Evolutionary conservation across 1,140 invertebrate genomes (phyloP).

Genomic region (Drosophila leontia): DNA sequence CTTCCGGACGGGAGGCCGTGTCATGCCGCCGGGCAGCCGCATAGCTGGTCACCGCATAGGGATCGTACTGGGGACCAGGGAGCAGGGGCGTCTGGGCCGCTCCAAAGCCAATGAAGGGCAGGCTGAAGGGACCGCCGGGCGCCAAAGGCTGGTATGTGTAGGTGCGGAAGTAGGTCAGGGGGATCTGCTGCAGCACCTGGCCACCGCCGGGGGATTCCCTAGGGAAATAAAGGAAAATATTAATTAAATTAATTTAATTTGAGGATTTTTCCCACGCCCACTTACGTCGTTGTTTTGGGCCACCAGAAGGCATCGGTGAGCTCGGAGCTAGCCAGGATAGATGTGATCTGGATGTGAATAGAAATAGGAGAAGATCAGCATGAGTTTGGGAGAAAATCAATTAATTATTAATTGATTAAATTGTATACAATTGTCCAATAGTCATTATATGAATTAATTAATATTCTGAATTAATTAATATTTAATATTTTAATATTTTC

Average conservation of each 20-base stretch:
- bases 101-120: conserved; percentile 69
- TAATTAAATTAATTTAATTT: too few species aligned
- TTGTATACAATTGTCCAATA: too few species aligned
- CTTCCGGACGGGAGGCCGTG: conserved; percentile 30
- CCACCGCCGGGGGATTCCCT: conserved; percentile 61
- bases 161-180: conserved; percentile 80
- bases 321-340: background rate
- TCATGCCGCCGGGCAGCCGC: conserved; percentile 67
- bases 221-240: background rate
- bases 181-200: conserved; percentile 74
- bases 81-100: conserved; percentile 68
- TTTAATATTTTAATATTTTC: background rate
- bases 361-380: background rate
- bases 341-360: conserved; percentile 34
- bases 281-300: conserved; percentile 73
- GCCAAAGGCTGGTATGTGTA: conserved; percentile 77
- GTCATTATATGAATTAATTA: too few species aligned
- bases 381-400: background rate
- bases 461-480: too few species aligned
- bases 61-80: conserved; percentile 53
- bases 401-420: too few species aligned
- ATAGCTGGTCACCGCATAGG: conserved; percentile 70
- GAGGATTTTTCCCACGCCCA: background rate
- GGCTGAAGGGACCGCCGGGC: conserved; percentile 50
- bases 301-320: conserved; percentile 67